Evolutionary conservation across 2,113 vertebrate species (phyloP).

Genomic region (Dendropsophus ebraccatus): DNA sequence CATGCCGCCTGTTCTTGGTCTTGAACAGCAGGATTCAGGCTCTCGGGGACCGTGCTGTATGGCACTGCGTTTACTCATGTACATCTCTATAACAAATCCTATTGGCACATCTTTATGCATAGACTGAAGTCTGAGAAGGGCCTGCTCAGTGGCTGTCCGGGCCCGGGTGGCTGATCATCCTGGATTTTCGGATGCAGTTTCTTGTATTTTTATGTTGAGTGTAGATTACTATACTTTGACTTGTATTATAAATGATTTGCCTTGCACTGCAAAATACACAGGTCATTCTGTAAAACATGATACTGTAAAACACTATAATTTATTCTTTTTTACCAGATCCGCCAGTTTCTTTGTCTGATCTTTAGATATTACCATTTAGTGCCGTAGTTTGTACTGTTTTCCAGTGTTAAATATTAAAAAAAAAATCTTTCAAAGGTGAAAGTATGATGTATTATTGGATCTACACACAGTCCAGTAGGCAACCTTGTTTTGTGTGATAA

Average conservation of each 20-base stretch:
- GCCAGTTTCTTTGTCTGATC: background rate
- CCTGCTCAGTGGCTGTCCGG: background rate
- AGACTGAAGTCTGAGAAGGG: background rate
- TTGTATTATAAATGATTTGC: background rate
- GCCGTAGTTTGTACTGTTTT: background rate
- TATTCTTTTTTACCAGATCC: background rate
- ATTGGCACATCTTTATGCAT: background rate
- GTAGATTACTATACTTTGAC: background rate
- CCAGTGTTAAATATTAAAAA: background rate
- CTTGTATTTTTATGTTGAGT: background rate
- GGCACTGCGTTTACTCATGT: background rate
- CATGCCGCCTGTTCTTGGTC: background rate
- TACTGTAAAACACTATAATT: constrained; percentile 11
- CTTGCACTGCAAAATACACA: background rate
- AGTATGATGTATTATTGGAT: background rate
- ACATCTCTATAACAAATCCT: background rate
- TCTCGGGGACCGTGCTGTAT: background rate
- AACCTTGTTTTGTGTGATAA: background rate
- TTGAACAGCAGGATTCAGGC: background rate
- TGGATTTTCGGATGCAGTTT: background rate
- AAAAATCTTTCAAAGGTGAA: background rate
- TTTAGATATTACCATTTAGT: background rate
- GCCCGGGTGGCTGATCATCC: background rate
- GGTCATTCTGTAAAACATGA: background rate
- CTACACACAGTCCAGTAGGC: background rate